Conservation (phyloP, 2,113 vertebrate species). For the Dromiciops gliroides region DNA sequence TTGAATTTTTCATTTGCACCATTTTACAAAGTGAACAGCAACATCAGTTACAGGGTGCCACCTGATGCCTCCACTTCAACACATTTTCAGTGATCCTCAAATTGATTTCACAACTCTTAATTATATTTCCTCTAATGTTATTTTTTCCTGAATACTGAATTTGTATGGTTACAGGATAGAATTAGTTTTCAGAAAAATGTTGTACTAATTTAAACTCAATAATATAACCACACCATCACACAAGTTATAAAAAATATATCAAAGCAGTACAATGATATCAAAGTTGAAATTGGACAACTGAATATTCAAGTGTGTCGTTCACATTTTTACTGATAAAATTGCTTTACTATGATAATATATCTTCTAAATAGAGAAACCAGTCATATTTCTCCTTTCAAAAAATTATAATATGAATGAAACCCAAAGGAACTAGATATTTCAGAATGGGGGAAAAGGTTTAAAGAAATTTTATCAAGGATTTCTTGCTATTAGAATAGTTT, state of each 20-base stretch:
- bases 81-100: constrained; percentile 61
- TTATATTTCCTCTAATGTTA: constrained; percentile 62
- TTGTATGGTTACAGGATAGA: constrained; percentile 58
- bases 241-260: constrained; percentile 39
- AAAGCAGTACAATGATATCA: neutral
- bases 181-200: constrained; percentile 64
- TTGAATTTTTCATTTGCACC: constrained; percentile 64
- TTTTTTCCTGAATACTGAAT: constrained; percentile 61
- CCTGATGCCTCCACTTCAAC: constrained; percentile 5
- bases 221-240: constrained; percentile 57
- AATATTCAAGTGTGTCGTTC: neutral
- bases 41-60: neutral
- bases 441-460: neutral
- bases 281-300: neutral
- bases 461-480: neutral
- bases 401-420: neutral
- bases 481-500: neutral
- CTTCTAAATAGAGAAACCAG: neutral
- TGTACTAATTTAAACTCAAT: constrained; percentile 69
- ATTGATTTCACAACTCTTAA: constrained; percentile 73
- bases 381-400: neutral
- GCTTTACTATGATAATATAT: neutral
- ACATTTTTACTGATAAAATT: constrained; percentile 21
- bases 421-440: constrained; percentile 5
- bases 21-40: constrained; percentile 62